phyloP scores from a whole-genome alignment of 2,888 invertebrate genomes.

The Chironomus riparius region DNA sequence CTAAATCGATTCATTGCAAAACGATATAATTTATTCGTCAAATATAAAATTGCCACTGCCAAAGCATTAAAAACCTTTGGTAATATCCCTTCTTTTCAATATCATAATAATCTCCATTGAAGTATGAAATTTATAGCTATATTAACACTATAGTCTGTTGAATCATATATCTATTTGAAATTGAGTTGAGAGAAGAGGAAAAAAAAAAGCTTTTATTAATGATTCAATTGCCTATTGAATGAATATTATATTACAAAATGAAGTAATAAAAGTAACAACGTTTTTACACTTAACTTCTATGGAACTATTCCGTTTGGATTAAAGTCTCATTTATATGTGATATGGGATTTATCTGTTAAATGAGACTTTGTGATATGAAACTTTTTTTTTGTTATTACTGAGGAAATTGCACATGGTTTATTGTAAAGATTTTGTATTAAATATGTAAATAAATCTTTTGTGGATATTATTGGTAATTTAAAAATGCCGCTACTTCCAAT shows the following conservation, averaged over 20 bases:
- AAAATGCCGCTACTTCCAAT: no score
- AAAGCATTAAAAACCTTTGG: not conserved
- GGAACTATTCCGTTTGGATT: no score
- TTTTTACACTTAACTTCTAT: no score
- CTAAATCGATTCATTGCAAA: not conserved
- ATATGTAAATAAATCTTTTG: no score
- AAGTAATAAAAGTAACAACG: not conserved
- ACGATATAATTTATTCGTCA: conserved; percentile 20
- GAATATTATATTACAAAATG: not conserved
- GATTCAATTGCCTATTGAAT: not conserved
- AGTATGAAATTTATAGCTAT: conserved; percentile 14
- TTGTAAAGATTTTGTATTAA: no score
- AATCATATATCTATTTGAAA: no score
- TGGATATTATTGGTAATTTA: no score
- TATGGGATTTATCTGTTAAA: no score
- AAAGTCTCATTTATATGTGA: no score
- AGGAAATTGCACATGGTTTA: no score
- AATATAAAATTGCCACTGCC: conserved; percentile 4
- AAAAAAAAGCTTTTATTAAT: not conserved
- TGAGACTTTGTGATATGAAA: no score
- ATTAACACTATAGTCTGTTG: not conserved
- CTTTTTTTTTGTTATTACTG: no score
- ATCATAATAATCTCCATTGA: conserved; percentile 9
- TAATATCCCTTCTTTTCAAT: not conserved
- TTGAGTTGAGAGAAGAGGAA: not conserved